These are phyloP conservation scores for Trichogramma evanescens DNA, from an alignment of 2,888 invertebrate genomes.

Conservation along the genomic window DNA sequence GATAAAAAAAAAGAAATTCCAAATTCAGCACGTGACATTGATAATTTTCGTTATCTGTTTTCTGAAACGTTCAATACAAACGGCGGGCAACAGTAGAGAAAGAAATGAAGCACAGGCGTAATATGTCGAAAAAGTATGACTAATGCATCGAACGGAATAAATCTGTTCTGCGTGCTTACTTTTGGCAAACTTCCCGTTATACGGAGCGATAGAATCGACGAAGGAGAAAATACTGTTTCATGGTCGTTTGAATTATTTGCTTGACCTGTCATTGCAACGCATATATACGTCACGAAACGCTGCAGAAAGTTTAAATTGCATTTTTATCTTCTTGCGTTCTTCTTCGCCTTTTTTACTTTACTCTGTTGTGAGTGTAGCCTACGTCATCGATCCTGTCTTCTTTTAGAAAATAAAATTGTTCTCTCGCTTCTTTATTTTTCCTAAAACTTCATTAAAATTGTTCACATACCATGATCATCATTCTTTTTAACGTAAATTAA, in stretches of 20 bases:
- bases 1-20: conserved; percentile 5
- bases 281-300: conserved; percentile 16
- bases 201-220: conserved; percentile 17
- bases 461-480: too few species aligned
- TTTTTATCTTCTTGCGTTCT: conserved; percentile 16
- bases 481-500: too few species aligned
- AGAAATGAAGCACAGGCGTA: conserved; percentile 9
- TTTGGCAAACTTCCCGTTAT: conserved; percentile 29
- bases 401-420: too few species aligned
- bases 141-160: conserved; percentile 29
- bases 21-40: conserved; percentile 15
- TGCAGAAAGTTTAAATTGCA: conserved; percentile 21
- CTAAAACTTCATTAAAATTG: too few species aligned
- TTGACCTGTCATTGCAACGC: conserved; percentile 22
- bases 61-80: conserved; percentile 7
- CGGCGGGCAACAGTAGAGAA: not conserved
- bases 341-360: not conserved
- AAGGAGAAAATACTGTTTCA: conserved; percentile 23
- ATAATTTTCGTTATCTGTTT: conserved; percentile 15
- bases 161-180: conserved; percentile 32
- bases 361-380: too few species aligned
- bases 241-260: conserved; percentile 23
- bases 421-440: too few species aligned
- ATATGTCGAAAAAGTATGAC: conserved; percentile 24
- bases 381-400: too few species aligned